phyloP scores from a whole-genome alignment of 1,140 invertebrate genomes.

The Uloborus diversus region DNA sequence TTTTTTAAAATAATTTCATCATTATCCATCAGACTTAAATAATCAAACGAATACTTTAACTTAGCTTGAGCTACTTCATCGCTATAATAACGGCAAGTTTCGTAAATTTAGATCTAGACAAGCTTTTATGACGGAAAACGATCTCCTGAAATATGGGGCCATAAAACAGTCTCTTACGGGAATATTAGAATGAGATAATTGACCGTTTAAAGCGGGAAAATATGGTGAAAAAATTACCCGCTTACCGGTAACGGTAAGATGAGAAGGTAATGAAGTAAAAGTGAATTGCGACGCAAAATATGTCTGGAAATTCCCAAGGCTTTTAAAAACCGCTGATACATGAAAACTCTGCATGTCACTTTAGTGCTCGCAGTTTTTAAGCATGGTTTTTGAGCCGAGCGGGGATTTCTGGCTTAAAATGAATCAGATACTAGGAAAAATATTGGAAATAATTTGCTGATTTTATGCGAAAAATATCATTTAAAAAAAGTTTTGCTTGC shows the following conservation, averaged over 20 bases:
- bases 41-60: slow-evolving; percentile 26
- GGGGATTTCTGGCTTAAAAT: too few relatives aligned
- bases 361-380: background rate
- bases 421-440: too few relatives aligned
- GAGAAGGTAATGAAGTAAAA: slow-evolving; percentile 50
- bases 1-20: too few relatives aligned
- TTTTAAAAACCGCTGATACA: slow-evolving; percentile 34
- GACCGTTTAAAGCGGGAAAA: slow-evolving; percentile 44
- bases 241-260: slow-evolving; percentile 17
- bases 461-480: too few relatives aligned
- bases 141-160: slow-evolving; percentile 37
- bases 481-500: too few relatives aligned
- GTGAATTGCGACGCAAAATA: slow-evolving; percentile 33
- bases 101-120: background rate
- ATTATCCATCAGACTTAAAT: slow-evolving; percentile 21
- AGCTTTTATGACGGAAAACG: slow-evolving; percentile 17
- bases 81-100: background rate
- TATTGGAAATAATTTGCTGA: too few relatives aligned
- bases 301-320: slow-evolving; percentile 16
- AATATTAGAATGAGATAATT: slow-evolving; percentile 54
- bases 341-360: slow-evolving; percentile 33
- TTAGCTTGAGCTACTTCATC: background rate
- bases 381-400: too few relatives aligned
- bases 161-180: slow-evolving; percentile 29
- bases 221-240: slow-evolving; percentile 16